Percentiles rank a stretch among this genome's conserved stretches.
phyloP scores from a whole-genome alignment of 2,113 vertebrate genomes.

The Sardina pilchardus region DNA sequence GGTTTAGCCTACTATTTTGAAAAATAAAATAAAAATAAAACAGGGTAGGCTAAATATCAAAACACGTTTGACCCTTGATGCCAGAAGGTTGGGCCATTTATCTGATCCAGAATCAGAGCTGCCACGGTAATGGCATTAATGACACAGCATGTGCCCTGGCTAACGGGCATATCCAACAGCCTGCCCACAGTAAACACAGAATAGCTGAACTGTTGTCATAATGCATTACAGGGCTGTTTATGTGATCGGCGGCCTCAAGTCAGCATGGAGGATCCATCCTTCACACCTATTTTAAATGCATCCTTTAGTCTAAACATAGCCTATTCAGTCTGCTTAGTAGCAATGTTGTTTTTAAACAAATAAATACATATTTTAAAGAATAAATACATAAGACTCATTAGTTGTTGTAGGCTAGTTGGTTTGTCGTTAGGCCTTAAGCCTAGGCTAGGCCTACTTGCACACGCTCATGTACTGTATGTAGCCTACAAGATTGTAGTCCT shows the following conservation, averaged over 20 bases:
- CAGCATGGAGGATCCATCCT: neutral
- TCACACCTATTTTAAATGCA: slow-evolving; percentile 1
- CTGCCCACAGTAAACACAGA: neutral
- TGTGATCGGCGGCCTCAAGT: neutral
- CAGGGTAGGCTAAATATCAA: neutral
- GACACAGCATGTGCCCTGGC: neutral
- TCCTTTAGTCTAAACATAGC: neutral
- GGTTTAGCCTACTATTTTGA: too few relatives aligned
- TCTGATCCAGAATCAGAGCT: neutral
- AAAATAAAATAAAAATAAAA: neutral
- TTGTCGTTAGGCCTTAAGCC: too few relatives aligned
- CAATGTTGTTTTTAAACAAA: too few relatives aligned
- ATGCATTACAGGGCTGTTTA: neutral
- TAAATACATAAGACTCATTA: neutral
- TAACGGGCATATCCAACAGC: neutral
- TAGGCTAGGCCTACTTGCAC: too few relatives aligned
- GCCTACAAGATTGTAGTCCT: neutral
- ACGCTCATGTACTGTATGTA: too few relatives aligned
- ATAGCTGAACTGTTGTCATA: neutral
- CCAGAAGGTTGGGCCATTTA: neutral
- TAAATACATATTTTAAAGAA: neutral
- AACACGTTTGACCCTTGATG: neutral
- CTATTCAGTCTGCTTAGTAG: neutral
- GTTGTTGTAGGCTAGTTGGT: neutral
- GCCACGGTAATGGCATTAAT: neutral